Evolutionary conservation across 2,113 vertebrate genomes (phyloP).

Genomic region (Felis chaus): DNA sequence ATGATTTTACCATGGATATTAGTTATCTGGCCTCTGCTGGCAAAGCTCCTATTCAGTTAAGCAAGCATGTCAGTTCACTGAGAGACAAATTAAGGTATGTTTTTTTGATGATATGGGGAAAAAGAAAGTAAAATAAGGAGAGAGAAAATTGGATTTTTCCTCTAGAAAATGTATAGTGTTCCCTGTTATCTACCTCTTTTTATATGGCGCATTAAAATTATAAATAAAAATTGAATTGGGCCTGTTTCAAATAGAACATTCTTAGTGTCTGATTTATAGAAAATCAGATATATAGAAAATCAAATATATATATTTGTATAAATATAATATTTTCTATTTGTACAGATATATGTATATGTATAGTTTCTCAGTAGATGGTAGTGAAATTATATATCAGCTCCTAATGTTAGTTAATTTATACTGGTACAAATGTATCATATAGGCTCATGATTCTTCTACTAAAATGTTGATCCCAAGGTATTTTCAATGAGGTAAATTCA

Average conservation of each 20-base stretch:
- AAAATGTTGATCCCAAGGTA: background rate
- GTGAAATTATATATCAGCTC: background rate
- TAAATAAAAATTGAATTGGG: constrained; percentile 57
- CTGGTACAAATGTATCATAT: background rate
- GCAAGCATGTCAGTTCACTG: constrained; percentile 24
- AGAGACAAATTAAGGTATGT: constrained; percentile 62
- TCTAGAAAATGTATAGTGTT: constrained; percentile 46
- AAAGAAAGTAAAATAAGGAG: constrained; percentile 46
- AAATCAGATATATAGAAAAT: background rate
- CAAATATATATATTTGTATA: background rate
- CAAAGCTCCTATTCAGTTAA: constrained; percentile 38
- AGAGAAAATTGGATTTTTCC: constrained; percentile 61
- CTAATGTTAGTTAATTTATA: background rate
- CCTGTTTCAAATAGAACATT: background rate
- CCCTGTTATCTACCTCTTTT: constrained; percentile 45
- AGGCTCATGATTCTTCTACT: background rate
- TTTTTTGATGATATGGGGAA: constrained; percentile 61
- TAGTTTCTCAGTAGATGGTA: background rate
- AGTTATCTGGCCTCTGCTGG: constrained; percentile 28
- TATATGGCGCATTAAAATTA: constrained; percentile 49
- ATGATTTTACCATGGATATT: constrained; percentile 52
- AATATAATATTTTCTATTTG: background rate
- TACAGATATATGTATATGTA: background rate
- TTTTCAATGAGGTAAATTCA: background rate
- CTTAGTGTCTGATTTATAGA: background rate